Evolutionary conservation across 2,797 vertebrate species (phyloP), one percentile per base, ranked within the genome.

Genomic region (Babyrousa celebensis): DNA sequence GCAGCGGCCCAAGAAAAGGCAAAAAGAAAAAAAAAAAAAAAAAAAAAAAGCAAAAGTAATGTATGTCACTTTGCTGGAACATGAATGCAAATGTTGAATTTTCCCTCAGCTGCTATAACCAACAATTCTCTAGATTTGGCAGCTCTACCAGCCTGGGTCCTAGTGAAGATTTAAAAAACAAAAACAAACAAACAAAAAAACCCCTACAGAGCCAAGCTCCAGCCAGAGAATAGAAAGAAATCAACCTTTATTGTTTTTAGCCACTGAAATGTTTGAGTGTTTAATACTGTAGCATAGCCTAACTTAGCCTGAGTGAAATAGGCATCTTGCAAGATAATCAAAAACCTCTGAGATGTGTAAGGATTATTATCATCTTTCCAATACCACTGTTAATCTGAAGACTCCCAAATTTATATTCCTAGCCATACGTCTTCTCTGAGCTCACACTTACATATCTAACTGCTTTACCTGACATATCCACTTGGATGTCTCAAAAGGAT

Each of bases 261-360:
- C 54, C 52, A 68, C 75, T 70, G 52, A 82, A 83, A 48, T 6
- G 85, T 86, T 89, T 20, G 60, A 23, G 17, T 65, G 83, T 79
- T 95, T 96, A 32, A 63, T 85, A 74, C 14, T 54, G 6, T n/a
- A 85, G 29, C 63, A 48, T 60, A 88, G 91, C 11, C 54, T 92
- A 92, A 52, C 16, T 92, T 88, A n/a, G 62, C n/a, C 43, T 89
- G 27, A 74, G 27, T 78, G 79, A 93, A 70, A 58, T 20, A 78
- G 70, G 58, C 12, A 85, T 29, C 52, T 87, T 96, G 40, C 4
- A 63, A 67, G 77, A 82, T 83, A 80, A 67, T 94, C 21, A 48
- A 87, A 82, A 72, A 36, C 14, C 23, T 56, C 7, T 74, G 40
- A 68, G 58, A 48, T 29, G 2, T 32, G 2, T 56, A 77, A 77